Percentiles rank a stretch among this genome's conserved stretches.
phyloP scores from a whole-genome alignment of 2,888 invertebrate species.

The Erannis defoliaria region DNA sequence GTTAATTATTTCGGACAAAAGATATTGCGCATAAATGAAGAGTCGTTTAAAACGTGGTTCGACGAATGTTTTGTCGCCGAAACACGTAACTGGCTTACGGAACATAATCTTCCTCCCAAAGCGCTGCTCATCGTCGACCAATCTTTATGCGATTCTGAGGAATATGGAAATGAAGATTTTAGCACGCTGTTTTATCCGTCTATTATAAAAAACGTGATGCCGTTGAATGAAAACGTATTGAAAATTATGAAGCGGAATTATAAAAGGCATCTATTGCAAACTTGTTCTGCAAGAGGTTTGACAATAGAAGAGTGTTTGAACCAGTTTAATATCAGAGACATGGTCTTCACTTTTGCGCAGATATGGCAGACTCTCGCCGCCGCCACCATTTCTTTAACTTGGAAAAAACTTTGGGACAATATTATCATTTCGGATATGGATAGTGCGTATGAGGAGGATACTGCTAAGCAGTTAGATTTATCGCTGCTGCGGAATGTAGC shows the following conservation, averaged over 20 bases:
- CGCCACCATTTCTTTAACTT: conserved; percentile 18
- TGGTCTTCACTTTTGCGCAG: conserved; percentile 15
- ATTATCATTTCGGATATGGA: conserved; percentile 17
- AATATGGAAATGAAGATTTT: conserved; percentile 9
- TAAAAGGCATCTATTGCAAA: conserved; percentile 22
- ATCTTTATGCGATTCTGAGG: conserved; percentile 34
- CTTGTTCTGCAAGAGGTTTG: conserved; percentile 4
- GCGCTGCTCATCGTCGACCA: conserved; percentile 46
- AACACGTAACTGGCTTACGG: conserved; percentile 35
- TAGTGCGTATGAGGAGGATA: background rate
- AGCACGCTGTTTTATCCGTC: conserved; percentile 41
- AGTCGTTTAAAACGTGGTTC: conserved; percentile 43
- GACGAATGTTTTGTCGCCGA: conserved; percentile 40
- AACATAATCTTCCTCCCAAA: conserved; percentile 41
- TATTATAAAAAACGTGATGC: conserved; percentile 44
- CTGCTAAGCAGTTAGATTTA: conserved; percentile 1
- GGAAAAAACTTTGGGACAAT: conserved; percentile 30
- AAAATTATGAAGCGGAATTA: conserved; percentile 43
- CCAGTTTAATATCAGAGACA: conserved; percentile 16
- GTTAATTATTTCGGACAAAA: conserved; percentile 42
- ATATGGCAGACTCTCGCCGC: conserved; percentile 15
- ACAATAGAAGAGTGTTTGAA: conserved; percentile 15
- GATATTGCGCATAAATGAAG: conserved; percentile 23
- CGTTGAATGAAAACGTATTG: conserved; percentile 45
- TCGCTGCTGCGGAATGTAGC: conserved; percentile 20